phyloP scores from a whole-genome alignment of 2,888 invertebrate genomes.

The Melieria omissa region DNA sequence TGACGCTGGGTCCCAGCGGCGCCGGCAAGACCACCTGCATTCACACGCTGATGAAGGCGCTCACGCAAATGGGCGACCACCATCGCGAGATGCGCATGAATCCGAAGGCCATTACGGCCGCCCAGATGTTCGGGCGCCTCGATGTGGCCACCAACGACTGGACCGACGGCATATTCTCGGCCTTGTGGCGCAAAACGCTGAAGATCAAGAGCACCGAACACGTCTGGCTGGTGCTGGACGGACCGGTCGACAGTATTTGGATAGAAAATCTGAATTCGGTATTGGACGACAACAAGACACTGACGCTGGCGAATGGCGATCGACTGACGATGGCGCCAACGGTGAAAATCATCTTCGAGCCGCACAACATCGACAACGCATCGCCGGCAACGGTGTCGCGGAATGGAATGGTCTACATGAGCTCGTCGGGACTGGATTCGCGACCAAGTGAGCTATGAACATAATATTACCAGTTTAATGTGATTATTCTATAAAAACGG shows the following conservation, averaged over 20 bases:
- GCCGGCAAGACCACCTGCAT: constrained; percentile 94
- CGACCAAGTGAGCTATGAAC: constrained; percentile 73
- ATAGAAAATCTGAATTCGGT: constrained; percentile 98
- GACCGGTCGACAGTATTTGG: constrained; percentile 98
- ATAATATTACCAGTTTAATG: neutral
- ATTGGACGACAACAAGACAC: constrained; percentile 93
- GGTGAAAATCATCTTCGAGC: constrained; percentile 96
- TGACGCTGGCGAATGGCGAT: constrained; percentile 95
- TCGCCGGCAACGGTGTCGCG: constrained; percentile 96
- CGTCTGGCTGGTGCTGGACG: constrained; percentile 94
- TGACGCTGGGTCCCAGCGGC: constrained; percentile 94
- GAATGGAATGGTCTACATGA: constrained; percentile 97
- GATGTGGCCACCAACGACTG: constrained; percentile 98
- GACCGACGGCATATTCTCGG: constrained; percentile 98
- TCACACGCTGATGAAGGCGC: constrained; percentile 88
- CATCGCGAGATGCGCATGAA: constrained; percentile 98
- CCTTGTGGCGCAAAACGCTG: constrained; percentile 93
- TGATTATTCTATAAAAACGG: neutral
- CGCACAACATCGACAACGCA: constrained; percentile 97
- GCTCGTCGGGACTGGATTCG: constrained; percentile 94
- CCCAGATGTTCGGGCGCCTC: constrained; percentile 96
- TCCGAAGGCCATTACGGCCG: constrained; percentile 96
- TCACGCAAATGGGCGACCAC: constrained; percentile 84
- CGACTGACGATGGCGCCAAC: constrained; percentile 92
- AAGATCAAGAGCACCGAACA: constrained; percentile 89